Evolutionary conservation across 1,140 invertebrate genomes (phyloP), one percentile per base, ranked within the genome.

Genomic region (Ooceraea biroi): DNA sequence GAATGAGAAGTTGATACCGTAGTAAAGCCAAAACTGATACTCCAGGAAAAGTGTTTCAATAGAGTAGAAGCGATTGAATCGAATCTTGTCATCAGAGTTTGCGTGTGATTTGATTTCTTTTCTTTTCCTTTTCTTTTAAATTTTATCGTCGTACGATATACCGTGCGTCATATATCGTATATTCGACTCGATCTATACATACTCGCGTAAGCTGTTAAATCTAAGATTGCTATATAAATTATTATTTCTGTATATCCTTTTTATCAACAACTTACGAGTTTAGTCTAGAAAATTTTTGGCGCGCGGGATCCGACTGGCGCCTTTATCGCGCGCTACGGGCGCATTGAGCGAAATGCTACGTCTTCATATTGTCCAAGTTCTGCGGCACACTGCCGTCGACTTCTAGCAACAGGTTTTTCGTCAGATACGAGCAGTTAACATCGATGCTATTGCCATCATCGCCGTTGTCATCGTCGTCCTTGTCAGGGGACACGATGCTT

Each of bases 161-260:
- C n/a, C 36, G 36, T 7, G 36, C 7, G 36, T 36, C 36, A 36
- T 36, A 36, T 36, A 36, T 36, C 7, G 7, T 55, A 66, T 68
- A 80, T 17, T 44, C 30, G 22, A 55, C 48, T 61, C 46, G 22
- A 44, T 65, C 68, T 82, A 88, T 80, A 85, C 86, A 88, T 73
- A 71, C 73, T 85, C 78, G 66, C 88, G 57, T 69, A 85, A 83
- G 69, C 84, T 66, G 63, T 88, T 85, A 88, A 73, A 80, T 10
- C 82, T 83, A 88, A 1, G 11, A 72, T 78, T 69, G 74, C 78
- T 87, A 89, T 90, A 90, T 90, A 90, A 91, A 91, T 90, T 88
- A 89, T 90, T 88, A 90, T 84, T 82, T 85, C 77, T 89, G 73
- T 89, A 90, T 83, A 88, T 90, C 83, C 90, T 36, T 36, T 36